Conservation (phyloP, 2,888 invertebrate species). For the Limnephilus lunatus region DNA sequence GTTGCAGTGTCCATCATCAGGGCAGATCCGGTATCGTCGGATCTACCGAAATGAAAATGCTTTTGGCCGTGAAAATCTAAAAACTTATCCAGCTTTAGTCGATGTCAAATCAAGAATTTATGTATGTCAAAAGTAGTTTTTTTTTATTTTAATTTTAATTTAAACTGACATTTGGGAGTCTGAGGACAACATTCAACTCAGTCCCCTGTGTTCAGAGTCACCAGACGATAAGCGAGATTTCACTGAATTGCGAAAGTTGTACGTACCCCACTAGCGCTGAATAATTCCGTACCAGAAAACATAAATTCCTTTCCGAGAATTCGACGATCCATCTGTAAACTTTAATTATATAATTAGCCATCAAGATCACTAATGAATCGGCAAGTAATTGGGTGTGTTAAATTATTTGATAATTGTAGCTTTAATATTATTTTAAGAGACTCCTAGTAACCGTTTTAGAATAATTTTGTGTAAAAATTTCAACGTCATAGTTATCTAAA, state of each 20-base stretch:
- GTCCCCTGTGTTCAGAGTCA: conserved; percentile 8
- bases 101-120: too few relatives aligned
- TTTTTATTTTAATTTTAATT: background rate
- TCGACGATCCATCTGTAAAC: background rate
- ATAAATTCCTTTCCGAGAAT: background rate
- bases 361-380: background rate
- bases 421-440: background rate
- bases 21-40: too few relatives aligned
- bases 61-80: too few relatives aligned
- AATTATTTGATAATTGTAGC: background rate
- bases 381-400: background rate
- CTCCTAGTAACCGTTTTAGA: background rate
- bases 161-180: background rate
- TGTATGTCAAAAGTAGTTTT: too few relatives aligned
- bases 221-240: conserved; percentile 34
- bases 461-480: background rate
- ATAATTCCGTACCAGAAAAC: conserved; percentile 28
- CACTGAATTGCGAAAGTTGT: conserved; percentile 15
- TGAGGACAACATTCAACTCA: background rate
- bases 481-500: background rate
- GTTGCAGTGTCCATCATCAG: too few relatives aligned
- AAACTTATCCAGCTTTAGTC: too few relatives aligned
- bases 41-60: too few relatives aligned
- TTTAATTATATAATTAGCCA: background rate
- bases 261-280: background rate